These are phyloP conservation scores for Rhinoderma darwinii DNA, from an alignment of 2,113 vertebrate species.

Conservation along the genomic window DNA sequence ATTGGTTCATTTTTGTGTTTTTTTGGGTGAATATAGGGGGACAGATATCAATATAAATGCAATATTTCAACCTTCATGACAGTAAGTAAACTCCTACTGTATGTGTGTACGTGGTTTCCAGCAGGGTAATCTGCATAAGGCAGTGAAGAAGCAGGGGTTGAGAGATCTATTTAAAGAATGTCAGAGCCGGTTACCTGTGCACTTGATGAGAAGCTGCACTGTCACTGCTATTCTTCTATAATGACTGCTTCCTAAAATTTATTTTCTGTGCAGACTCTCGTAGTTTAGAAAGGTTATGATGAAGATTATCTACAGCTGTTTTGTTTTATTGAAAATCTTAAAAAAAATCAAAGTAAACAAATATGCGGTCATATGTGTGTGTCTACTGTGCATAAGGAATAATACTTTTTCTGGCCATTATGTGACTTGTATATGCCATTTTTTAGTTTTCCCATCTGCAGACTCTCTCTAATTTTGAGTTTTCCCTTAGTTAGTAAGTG, in stretches of 20 bases:
- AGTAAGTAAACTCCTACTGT: background rate
- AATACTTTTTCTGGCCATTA: no score
- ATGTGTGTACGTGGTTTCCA: background rate
- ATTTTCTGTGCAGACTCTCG: background rate
- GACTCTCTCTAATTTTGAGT: no score
- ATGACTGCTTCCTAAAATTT: background rate
- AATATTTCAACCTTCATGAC: background rate
- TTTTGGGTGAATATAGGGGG: background rate
- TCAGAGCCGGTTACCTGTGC: background rate
- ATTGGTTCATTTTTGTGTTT: background rate
- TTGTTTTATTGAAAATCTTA: background rate
- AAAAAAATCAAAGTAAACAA: background rate
- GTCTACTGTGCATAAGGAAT: no score
- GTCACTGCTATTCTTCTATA: background rate
- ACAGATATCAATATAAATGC: background rate
- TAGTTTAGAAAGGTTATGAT: background rate
- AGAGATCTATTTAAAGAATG: slow-evolving; percentile 10
- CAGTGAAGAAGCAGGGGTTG: background rate
- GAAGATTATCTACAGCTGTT: background rate
- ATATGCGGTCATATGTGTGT: no score
- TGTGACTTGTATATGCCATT: no score
- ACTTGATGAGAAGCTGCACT: background rate
- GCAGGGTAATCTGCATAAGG: slow-evolving; percentile 29
- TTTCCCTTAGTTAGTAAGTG: no score
- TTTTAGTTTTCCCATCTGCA: no score